Evolutionary conservation across 2,797 vertebrate genomes (phyloP).

Genomic region (Sebastes steindachneri): DNA sequence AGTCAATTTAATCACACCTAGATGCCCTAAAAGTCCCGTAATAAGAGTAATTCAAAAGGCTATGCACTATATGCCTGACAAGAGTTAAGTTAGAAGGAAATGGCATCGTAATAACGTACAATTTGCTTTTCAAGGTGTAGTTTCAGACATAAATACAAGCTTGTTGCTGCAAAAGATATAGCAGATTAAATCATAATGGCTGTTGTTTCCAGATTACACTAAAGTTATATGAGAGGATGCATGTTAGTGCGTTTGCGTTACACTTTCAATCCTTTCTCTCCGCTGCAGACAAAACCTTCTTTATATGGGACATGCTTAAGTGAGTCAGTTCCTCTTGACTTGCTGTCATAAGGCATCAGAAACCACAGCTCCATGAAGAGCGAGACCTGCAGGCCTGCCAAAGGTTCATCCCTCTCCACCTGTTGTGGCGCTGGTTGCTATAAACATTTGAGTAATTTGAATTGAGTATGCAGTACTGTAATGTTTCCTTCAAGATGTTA

Average conservation of each 20-base stretch:
- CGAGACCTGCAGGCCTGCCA: slow-evolving; percentile 65
- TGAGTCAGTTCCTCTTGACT: slow-evolving; percentile 78
- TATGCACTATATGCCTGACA: neutral
- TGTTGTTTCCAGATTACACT: slow-evolving; percentile 25
- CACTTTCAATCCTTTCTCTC: slow-evolving; percentile 4
- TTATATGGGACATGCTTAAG: slow-evolving; percentile 64
- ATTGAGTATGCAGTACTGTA: slow-evolving; percentile 90
- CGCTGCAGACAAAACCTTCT: slow-evolving; percentile 68
- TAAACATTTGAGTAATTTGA: slow-evolving; percentile 92
- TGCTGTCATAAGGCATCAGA: slow-evolving; percentile 82
- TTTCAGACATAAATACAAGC: slow-evolving; percentile 39
- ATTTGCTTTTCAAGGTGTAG: slow-evolving; percentile 64
- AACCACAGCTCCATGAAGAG: slow-evolving; percentile 71
- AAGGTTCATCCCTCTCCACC: slow-evolving; percentile 76
- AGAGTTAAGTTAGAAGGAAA: slow-evolving; percentile 25
- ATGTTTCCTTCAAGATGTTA: slow-evolving; percentile 95
- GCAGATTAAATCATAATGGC: neutral
- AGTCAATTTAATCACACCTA: slow-evolving; percentile 41
- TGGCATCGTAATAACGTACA: slow-evolving; percentile 22
- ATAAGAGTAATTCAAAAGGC: slow-evolving; percentile 41
- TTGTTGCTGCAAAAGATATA: neutral
- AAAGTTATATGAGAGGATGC: slow-evolving; percentile 9
- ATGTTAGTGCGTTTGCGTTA: neutral
- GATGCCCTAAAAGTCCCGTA: slow-evolving; percentile 50
- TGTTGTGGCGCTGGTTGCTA: slow-evolving; percentile 98